Conservation (phyloP, 2,113 vertebrate species). For the Labeo catla region DNA sequence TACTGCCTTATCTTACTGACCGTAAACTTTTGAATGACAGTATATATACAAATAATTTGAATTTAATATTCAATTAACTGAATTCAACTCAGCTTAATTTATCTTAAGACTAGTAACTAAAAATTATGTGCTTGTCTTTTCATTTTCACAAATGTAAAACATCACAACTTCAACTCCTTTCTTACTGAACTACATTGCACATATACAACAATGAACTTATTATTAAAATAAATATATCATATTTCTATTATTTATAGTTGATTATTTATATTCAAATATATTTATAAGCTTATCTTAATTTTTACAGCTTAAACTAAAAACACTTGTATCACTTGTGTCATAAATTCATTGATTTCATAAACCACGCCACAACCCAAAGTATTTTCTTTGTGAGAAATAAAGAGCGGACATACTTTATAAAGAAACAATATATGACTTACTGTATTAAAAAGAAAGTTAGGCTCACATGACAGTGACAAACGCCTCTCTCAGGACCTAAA, state of each 20-base stretch:
- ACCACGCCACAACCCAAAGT: neutral
- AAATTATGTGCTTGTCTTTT: neutral
- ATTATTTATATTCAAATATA: neutral
- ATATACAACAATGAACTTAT: neutral
- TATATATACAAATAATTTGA: neutral
- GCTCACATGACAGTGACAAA: conserved; percentile 34
- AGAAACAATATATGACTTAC: conserved; percentile 15
- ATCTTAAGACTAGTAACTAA: neutral
- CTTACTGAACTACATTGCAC: neutral
- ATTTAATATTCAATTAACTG: neutral
- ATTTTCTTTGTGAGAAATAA: neutral
- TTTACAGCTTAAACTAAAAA: neutral
- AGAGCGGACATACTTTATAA: neutral
- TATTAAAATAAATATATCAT: neutral
- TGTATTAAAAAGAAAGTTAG: conserved; percentile 5
- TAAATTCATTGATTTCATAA: neutral
- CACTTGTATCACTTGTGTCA: neutral
- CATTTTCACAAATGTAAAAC: neutral
- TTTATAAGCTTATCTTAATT: neutral
- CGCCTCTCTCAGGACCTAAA: conserved; percentile 14
- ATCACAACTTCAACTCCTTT: neutral
- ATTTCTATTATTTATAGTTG: neutral
- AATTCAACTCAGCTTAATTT: neutral
- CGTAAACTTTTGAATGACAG: neutral
- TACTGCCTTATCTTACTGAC: neutral